Evolutionary conservation across 2,888 invertebrate species (phyloP).

Genomic region (Stomorhina lunata): DNA sequence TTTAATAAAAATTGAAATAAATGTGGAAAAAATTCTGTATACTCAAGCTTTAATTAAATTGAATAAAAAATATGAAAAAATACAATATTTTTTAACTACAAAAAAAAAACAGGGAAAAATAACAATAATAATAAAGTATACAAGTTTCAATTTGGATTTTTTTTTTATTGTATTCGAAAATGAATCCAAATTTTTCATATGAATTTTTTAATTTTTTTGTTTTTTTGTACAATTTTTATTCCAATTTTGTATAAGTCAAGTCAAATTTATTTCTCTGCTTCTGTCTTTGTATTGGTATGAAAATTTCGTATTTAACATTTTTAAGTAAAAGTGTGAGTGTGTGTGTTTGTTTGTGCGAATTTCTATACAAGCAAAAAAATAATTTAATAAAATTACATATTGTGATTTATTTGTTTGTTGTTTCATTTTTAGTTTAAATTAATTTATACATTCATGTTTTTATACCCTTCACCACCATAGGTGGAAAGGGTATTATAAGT

Average conservation of each 20-base stretch:
- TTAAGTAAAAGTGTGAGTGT: not conserved
- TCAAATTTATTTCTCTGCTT: not conserved
- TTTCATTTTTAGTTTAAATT: slow-evolving; percentile 11
- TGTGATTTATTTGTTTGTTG: slow-evolving; percentile 9
- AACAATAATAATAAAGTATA: slow-evolving; percentile 37
- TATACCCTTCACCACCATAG: too few relatives aligned
- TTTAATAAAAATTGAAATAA: slow-evolving; percentile 21
- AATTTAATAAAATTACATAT: slow-evolving; percentile 53
- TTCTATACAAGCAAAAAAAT: slow-evolving; percentile 33
- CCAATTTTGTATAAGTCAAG: not conserved
- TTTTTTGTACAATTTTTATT: slow-evolving; percentile 13
- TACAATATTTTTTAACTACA: too few relatives aligned
- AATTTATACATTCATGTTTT: too few relatives aligned
- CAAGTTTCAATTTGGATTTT: slow-evolving; percentile 29
- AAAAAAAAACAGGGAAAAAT: not conserved
- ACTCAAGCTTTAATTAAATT: slow-evolving; percentile 53
- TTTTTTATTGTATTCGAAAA: slow-evolving; percentile 13
- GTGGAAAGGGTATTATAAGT: too few relatives aligned
- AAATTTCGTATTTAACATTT: not conserved
- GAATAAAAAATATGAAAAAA: slow-evolving; percentile 32
- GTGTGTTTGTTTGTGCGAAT: slow-evolving; percentile 10
- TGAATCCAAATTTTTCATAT: not conserved
- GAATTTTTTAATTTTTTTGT: too few relatives aligned
- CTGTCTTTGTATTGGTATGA: not conserved
- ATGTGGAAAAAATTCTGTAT: slow-evolving; percentile 20